Evolutionary conservation across 2,113 vertebrate species (phyloP).

Genomic region (Cynopterus brachyotis): DNA sequence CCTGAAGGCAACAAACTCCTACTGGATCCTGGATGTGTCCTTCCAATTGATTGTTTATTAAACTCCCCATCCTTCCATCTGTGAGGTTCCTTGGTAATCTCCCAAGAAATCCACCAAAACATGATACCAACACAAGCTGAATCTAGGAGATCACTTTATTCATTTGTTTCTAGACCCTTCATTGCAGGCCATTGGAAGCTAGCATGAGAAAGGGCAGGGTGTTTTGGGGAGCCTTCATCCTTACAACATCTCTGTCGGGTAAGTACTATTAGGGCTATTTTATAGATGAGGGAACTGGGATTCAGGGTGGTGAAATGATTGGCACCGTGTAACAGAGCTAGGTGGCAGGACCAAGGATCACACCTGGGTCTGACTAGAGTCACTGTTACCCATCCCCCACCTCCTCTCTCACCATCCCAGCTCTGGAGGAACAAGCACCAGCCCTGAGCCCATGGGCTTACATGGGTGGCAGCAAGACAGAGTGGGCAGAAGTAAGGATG

Average conservation of each 20-base stretch:
- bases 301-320: not conserved
- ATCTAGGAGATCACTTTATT: not conserved
- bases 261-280: not conserved
- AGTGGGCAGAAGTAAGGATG: not conserved
- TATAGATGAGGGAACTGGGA: not conserved
- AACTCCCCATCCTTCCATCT: not conserved
- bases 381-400: fast-evolving
- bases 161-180: not conserved
- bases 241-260: not conserved
- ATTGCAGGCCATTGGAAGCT: not conserved
- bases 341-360: not conserved
- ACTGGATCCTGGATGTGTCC: not conserved
- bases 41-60: not conserved
- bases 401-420: not conserved
- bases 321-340: not conserved
- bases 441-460: not conserved
- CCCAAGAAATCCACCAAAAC: not conserved
- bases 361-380: not conserved
- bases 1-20: not conserved
- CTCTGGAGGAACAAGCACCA: not conserved
- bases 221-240: not conserved
- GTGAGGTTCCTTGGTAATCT: not conserved
- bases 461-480: not conserved
- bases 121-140: not conserved
- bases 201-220: not conserved